Percentiles rank a stretch among this genome's conserved stretches.
These are phyloP conservation scores for Vicugna pacos DNA, from an alignment of 2,113 vertebrate genomes.

Conservation along the genomic window DNA sequence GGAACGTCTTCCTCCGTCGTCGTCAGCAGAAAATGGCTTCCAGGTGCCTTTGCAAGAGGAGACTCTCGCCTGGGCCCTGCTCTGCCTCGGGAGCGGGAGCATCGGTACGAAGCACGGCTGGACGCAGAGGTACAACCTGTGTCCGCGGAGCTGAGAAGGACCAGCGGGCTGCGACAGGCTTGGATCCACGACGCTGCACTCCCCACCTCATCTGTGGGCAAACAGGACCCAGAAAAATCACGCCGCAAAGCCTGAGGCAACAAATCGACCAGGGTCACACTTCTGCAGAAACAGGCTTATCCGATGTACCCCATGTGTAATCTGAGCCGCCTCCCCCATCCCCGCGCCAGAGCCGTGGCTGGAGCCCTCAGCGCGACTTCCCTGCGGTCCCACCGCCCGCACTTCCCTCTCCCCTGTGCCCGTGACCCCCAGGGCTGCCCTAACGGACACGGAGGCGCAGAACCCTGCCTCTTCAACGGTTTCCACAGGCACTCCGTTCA, in stretches of 20 bases:
- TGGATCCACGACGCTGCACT: background rate
- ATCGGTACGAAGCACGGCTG: accelerated
- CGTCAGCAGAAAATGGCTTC: background rate
- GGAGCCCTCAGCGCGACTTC: accelerated
- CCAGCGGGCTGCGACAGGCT: accelerated
- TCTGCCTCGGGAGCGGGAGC: background rate
- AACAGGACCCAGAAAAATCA: background rate
- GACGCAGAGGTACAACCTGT: accelerated
- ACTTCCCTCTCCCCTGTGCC: background rate
- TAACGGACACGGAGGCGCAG: accelerated
- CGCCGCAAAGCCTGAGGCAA: background rate
- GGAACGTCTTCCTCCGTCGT: accelerated
- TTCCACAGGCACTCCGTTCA: background rate
- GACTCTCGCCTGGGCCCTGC: background rate
- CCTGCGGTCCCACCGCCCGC: accelerated
- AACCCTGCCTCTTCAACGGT: background rate
- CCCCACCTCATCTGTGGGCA: background rate
- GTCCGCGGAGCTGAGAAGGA: background rate
- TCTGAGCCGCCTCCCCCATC: no score
- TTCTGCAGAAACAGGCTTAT: no score
- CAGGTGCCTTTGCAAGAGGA: background rate
- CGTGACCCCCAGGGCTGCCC: background rate
- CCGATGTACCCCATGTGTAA: accelerated
- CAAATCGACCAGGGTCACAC: accelerated
- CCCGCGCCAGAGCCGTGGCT: background rate